A percentile compares a stretch with the other conserved stretches of the same genome.
These are phyloP conservation scores for Catocala fraxini DNA, from an alignment of 2,888 invertebrate species.

Conservation along the genomic window DNA sequence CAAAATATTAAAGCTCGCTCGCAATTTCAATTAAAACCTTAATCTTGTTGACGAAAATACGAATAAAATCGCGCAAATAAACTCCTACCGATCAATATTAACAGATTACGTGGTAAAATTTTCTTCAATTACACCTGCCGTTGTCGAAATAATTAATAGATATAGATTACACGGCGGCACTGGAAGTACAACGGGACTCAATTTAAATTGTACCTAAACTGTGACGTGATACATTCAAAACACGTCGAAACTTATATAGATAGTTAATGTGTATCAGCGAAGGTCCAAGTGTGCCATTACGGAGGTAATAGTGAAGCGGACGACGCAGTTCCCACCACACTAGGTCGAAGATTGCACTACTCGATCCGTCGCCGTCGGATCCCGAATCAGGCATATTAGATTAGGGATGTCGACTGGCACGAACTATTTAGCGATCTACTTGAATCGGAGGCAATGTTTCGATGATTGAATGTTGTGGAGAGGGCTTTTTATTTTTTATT, in stretches of 20 bases:
- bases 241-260: constrained; percentile 58
- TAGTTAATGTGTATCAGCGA: constrained; percentile 61
- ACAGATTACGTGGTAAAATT: constrained; percentile 38
- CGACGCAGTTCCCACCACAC: constrained; percentile 58
- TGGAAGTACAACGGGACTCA: constrained; percentile 29
- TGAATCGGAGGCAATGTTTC: constrained; percentile 57
- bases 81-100: constrained; percentile 32
- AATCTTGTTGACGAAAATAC: constrained; percentile 39
- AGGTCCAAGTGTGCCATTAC: constrained; percentile 56
- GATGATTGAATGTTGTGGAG: constrained; percentile 47
- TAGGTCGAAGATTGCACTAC: constrained; percentile 69
- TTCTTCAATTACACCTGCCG: constrained; percentile 40
- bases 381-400: constrained; percentile 76
- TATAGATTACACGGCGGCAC: constrained; percentile 37
- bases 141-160: constrained; percentile 47
- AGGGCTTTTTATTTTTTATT: constrained; percentile 46
- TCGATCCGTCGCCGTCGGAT: constrained; percentile 45
- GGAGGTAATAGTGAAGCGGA: constrained; percentile 63
- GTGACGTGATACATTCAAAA: constrained; percentile 48
- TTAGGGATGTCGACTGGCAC: constrained; percentile 72
- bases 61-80: constrained; percentile 39
- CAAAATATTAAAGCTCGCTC: constrained; percentile 28
- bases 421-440: constrained; percentile 74
- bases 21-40: constrained; percentile 37
- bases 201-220: constrained; percentile 63